Percentiles rank a stretch among this genome's conserved stretches.
Evolutionary conservation across 1,140 invertebrate species (phyloP).

Genomic region (Cydia splendana): DNA sequence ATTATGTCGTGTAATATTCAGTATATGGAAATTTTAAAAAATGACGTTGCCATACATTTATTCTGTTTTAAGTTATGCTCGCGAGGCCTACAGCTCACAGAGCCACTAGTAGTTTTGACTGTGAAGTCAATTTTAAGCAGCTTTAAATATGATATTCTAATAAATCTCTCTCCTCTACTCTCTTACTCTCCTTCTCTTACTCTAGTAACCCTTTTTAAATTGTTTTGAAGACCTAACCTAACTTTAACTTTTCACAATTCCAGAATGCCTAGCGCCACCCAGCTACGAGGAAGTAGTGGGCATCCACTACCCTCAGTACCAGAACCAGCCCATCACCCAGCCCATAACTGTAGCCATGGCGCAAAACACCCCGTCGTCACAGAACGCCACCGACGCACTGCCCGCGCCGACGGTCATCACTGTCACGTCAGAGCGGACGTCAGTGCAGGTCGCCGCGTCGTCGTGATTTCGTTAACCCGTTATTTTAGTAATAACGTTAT

Average conservation of each 20-base stretch:
- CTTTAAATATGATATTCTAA: no score
- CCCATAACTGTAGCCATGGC: slow-evolving; percentile 62
- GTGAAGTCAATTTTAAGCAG: no score
- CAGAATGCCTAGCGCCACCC: slow-evolving; percentile 71
- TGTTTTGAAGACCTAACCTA: no score
- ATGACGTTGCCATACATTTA: no score
- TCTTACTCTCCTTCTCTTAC: no score
- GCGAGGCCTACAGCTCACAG: no score
- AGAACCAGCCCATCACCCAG: slow-evolving; percentile 61
- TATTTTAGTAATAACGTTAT: slow-evolving; percentile 16
- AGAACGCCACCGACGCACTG: slow-evolving; percentile 17
- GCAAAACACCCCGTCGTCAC: slow-evolving; percentile 38
- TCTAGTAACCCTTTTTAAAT: no score
- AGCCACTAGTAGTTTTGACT: no score
- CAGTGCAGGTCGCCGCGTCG: slow-evolving; percentile 27
- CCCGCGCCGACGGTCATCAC: slow-evolving; percentile 33
- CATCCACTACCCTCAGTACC: slow-evolving; percentile 62
- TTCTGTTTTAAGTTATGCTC: no score
- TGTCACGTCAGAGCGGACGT: slow-evolving; percentile 36
- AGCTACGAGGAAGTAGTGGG: slow-evolving; percentile 74
- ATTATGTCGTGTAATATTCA: no score
- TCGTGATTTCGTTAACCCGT: slow-evolving; percentile 15
- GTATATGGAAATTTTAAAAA: no score
- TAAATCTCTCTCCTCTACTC: no score
- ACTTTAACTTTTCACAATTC: slow-evolving; percentile 42